These are phyloP conservation scores for Meloe dianella DNA, from an alignment of 2,888 invertebrate species.

Conservation along the genomic window DNA sequence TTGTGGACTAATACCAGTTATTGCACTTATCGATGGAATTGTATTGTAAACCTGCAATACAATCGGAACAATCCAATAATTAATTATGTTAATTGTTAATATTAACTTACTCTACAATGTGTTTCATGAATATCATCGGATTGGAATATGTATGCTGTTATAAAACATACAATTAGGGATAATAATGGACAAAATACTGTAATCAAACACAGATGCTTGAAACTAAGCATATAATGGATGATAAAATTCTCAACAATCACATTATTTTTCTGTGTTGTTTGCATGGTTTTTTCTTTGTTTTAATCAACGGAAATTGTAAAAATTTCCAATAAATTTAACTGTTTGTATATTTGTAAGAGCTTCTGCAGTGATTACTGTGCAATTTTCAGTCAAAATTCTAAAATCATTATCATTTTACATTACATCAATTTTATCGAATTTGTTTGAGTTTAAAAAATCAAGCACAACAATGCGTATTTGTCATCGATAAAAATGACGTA, in stretches of 20 bases:
- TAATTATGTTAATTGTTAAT: not conserved
- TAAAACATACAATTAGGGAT: conserved; percentile 85
- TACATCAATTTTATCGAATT: too few species aligned
- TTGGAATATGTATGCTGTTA: conserved; percentile 89
- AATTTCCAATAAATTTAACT: too few species aligned
- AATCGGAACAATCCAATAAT: conserved; percentile 8
- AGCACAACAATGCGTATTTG: too few species aligned
- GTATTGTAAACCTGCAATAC: conserved; percentile 85
- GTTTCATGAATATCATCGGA: conserved; percentile 94
- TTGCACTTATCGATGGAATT: conserved; percentile 94
- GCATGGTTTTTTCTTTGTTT: not conserved
- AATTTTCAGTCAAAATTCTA: too few species aligned
- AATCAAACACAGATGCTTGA: conserved; percentile 80
- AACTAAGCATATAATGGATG: conserved; percentile 75
- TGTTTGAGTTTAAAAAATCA: too few species aligned
- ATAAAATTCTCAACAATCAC: conserved; percentile 54
- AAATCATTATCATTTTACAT: too few species aligned
- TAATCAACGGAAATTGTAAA: too few species aligned
- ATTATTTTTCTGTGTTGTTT: conserved; percentile 26
- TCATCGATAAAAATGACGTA: too few species aligned
- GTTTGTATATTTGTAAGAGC: too few species aligned
- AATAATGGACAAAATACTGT: conserved; percentile 86
- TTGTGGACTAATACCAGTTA: conserved; percentile 92
- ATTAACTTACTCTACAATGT: conserved; percentile 86
- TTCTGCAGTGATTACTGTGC: too few species aligned